Conservation (phyloP, 2,888 invertebrate genomes). For the Antitype chi region DNA sequence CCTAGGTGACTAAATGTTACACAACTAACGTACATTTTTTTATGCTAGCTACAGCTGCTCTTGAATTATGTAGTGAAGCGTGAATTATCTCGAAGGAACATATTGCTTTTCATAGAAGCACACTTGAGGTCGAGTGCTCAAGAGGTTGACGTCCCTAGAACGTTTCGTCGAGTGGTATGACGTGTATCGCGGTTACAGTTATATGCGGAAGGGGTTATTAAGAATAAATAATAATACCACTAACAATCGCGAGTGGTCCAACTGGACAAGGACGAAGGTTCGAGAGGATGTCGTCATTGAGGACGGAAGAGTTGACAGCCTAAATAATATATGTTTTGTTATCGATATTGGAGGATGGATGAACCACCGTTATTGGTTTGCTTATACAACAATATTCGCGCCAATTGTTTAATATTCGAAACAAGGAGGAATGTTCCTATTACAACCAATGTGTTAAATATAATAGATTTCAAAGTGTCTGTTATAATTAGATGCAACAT, state of each 20-base stretch:
- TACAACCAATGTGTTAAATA: neutral
- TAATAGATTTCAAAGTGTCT: neutral
- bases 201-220: constrained; percentile 63
- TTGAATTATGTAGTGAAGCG: constrained; percentile 75
- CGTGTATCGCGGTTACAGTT: constrained; percentile 69
- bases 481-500: neutral
- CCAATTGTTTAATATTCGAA: constrained; percentile 9
- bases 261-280: constrained; percentile 44
- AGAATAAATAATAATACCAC: constrained; percentile 68
- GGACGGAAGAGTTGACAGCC: constrained; percentile 28
- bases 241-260: constrained; percentile 51
- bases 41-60: constrained; percentile 65
- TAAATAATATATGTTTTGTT: constrained; percentile 29
- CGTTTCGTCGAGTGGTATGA: constrained; percentile 70
- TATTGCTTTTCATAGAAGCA: constrained; percentile 82
- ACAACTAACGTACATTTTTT: constrained; percentile 70
- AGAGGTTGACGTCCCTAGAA: constrained; percentile 79
- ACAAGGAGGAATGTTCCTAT: neutral
- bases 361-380: constrained; percentile 27
- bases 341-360: constrained; percentile 15
- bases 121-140: constrained; percentile 79
- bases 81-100: constrained; percentile 80
- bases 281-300: constrained; percentile 45
- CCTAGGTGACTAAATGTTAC: constrained; percentile 65
- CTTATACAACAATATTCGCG: constrained; percentile 4